Percentiles rank a stretch among this genome's conserved stretches.
Conservation (phyloP, 2,888 invertebrate genomes). For the Carpatolechia fugitivella region DNA sequence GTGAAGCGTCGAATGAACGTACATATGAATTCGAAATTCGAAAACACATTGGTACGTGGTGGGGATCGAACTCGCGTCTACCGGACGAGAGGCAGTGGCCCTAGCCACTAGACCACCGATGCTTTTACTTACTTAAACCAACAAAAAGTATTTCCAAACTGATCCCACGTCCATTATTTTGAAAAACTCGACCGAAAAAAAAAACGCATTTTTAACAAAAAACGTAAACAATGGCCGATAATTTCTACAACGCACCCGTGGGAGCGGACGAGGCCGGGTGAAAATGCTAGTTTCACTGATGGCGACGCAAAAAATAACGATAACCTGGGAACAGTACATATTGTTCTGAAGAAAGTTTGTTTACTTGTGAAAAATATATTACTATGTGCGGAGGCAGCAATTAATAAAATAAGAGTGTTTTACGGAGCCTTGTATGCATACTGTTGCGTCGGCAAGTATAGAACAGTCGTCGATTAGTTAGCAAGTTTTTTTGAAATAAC, state of each 20-base stretch:
- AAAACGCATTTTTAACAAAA: conserved; percentile 13
- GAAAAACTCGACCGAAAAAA: conserved; percentile 4
- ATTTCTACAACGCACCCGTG: conserved; percentile 15
- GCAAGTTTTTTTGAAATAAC: no score
- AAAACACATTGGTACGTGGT: no score
- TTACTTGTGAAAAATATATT: conserved; percentile 7
- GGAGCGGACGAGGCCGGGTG: conserved; percentile 10
- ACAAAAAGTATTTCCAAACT: background rate
- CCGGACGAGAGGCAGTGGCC: no score
- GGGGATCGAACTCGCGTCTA: no score
- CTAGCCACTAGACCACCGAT: no score
- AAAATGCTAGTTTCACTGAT: conserved; percentile 20
- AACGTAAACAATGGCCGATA: conserved; percentile 11
- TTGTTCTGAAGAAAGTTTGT: conserved; percentile 52
- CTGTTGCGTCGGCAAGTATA: no score
- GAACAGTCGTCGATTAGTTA: no score
- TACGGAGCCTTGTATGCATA: no score
- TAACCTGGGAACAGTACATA: conserved; percentile 18
- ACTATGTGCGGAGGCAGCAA: background rate
- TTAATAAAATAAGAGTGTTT: background rate
- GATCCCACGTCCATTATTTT: background rate
- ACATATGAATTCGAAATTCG: no score
- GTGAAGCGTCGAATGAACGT: no score
- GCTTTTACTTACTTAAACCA: no score
- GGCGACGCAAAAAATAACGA: conserved; percentile 17